phyloP scores from a whole-genome alignment of 35 echinoderm and acorn worm species.

The Diadema setosum region DNA sequence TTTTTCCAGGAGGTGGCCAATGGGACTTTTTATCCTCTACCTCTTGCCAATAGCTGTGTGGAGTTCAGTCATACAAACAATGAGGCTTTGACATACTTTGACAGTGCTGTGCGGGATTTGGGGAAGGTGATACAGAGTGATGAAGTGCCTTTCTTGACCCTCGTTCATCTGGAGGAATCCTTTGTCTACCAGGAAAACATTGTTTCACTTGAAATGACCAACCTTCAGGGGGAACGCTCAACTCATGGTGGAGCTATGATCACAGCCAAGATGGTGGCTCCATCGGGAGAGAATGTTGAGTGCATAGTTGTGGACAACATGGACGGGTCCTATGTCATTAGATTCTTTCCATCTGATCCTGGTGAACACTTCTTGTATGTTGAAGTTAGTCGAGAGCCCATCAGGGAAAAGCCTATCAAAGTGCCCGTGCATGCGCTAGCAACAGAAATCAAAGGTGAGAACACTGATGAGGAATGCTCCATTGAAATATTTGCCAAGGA shows the following conservation, averaged over 20 bases:
- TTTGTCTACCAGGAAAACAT: conserved; percentile 46
- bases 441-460: conserved; percentile 21
- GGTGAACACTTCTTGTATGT: conserved; percentile 21
- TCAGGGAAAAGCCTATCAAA: conserved; percentile 33
- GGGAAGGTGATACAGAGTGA: conserved; percentile 28
- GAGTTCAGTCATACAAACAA: conserved; percentile 39
- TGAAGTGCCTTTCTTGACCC: conserved; percentile 39
- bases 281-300: not conserved
- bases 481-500: conserved; percentile 29
- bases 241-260: conserved; percentile 20
- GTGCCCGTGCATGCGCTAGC: conserved; percentile 8
- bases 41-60: conserved; percentile 31
- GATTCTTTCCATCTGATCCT: not conserved
- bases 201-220: not conserved
- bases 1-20: not conserved
- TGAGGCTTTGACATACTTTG: conserved; percentile 7
- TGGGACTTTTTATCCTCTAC: conserved; percentile 26
- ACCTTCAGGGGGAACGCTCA: conserved; percentile 24
- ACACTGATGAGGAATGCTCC: conserved; percentile 7
- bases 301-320: conserved; percentile 38
- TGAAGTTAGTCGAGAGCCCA: conserved; percentile 14
- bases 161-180: not conserved
- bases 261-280: not conserved
- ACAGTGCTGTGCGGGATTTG: conserved; percentile 25
- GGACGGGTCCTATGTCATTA: conserved; percentile 39